Conservation (phyloP, 2,888 invertebrate genomes). For the Ochropacha duplaris region DNA sequence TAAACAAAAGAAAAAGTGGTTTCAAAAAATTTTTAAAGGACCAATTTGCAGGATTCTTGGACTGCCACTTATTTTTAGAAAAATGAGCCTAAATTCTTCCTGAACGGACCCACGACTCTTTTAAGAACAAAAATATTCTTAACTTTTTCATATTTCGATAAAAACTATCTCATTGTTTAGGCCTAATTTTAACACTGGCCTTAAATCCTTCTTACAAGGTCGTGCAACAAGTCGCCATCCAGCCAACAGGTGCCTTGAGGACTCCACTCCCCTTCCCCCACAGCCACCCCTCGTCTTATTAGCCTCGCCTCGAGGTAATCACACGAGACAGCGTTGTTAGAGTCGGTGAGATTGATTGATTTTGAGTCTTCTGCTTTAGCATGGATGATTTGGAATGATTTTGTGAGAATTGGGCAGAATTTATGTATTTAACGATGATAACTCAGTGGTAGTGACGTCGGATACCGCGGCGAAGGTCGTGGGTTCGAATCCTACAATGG, state of each 20-base stretch:
- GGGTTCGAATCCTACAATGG: too few species aligned
- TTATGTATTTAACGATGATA: too few species aligned
- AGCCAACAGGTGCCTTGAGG: constrained; percentile 48
- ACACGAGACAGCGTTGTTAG: constrained; percentile 49
- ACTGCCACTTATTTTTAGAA: too few species aligned
- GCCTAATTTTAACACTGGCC: not conserved
- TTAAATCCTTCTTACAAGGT: constrained; percentile 11
- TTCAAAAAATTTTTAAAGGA: too few species aligned
- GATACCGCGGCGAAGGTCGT: too few species aligned
- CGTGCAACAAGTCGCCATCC: constrained; percentile 42
- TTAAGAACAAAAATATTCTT: too few species aligned
- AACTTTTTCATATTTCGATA: too few species aligned
- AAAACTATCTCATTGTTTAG: not conserved
- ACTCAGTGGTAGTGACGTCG: too few species aligned
- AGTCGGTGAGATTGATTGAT: constrained; percentile 55
- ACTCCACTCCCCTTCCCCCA: constrained; percentile 10
- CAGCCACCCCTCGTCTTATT: constrained; percentile 35
- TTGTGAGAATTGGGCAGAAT: not conserved
- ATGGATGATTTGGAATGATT: not conserved
- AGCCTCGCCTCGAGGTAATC: constrained; percentile 51
- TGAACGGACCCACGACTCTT: too few species aligned
- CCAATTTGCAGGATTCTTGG: too few species aligned
- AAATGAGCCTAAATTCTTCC: too few species aligned
- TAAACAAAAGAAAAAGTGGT: too few species aligned
- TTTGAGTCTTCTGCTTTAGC: constrained; percentile 17